Conservation (phyloP, 2,113 vertebrate species). For the Tachuris rubrigastra region DNA sequence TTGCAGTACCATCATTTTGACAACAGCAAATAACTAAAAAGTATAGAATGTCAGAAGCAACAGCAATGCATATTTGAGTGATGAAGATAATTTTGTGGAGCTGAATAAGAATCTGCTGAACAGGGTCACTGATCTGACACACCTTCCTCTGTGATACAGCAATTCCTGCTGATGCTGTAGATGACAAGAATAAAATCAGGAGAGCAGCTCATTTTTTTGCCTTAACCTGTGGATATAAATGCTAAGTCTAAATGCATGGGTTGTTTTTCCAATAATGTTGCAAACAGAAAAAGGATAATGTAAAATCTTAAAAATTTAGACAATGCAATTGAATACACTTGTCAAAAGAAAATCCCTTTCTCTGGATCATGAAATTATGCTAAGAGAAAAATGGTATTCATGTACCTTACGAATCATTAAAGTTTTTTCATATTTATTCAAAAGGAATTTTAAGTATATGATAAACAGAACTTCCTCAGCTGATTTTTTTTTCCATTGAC, state of each 20-base stretch:
- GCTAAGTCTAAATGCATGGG: not conserved
- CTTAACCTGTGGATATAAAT: not conserved
- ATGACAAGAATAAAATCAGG: constrained; percentile 42
- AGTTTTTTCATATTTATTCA: not conserved
- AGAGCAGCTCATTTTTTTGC: constrained; percentile 17
- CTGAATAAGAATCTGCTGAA: constrained; percentile 86
- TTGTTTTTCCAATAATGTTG: not conserved
- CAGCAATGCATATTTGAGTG: constrained; percentile 78
- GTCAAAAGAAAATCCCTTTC: not conserved
- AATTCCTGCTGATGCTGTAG: constrained; percentile 79
- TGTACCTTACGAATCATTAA: not conserved
- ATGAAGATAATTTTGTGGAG: constrained; percentile 92
- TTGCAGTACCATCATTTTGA: constrained; percentile 8
- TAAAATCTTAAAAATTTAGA: not conserved
- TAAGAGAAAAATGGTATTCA: not conserved
- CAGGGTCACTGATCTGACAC: constrained; percentile 86
- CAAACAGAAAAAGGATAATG: not conserved
- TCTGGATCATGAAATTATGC: not conserved
- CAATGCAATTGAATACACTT: not conserved
- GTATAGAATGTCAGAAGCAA: not conserved
- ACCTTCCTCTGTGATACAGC: constrained; percentile 89
- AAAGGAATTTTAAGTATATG: not conserved
- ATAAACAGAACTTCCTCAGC: not conserved
- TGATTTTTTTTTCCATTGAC: not conserved
- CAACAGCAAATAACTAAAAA: constrained; percentile 17